A percentile compares a stretch with the other conserved stretches of the same genome.
phyloP scores from a whole-genome alignment of 2,888 invertebrate species.

The Eupithecia abbreviata region DNA sequence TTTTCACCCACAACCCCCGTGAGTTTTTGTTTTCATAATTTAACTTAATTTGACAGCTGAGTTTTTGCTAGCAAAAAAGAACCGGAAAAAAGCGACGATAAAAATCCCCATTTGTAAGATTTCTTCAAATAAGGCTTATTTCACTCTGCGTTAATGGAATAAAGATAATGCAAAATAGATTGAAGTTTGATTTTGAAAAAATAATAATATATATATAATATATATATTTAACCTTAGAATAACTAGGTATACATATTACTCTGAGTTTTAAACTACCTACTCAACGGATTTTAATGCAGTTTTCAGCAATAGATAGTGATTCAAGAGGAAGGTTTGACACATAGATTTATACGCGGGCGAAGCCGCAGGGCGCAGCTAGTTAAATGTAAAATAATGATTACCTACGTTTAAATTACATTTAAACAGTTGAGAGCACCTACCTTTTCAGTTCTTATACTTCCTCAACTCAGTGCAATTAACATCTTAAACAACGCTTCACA shows the following conservation, averaged over 20 bases:
- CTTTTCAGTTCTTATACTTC: neutral
- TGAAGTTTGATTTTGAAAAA: neutral
- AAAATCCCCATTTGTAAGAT: neutral
- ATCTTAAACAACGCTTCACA: neutral
- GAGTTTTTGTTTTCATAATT: neutral
- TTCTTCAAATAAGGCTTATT: neutral
- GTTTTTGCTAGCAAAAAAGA: neutral
- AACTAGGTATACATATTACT: too few species aligned
- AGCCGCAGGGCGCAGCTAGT: too few species aligned
- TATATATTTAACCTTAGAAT: too few species aligned
- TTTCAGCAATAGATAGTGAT: too few species aligned
- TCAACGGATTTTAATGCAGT: too few species aligned
- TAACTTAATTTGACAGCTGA: neutral
- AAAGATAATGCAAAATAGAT: neutral
- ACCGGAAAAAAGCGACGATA: neutral
- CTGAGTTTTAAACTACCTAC: too few species aligned
- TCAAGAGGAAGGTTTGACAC: too few species aligned
- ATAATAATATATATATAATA: neutral
- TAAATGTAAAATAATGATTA: too few species aligned
- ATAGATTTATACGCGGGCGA: too few species aligned
- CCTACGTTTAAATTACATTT: too few species aligned
- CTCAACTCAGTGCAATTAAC: neutral
- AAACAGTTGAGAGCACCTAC: neutral
- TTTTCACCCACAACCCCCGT: neutral
- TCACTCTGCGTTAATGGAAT: neutral